Base-by-base conservation (phyloP, 2,797 vertebrate species). In the Trematomus bernacchii region DNA sequence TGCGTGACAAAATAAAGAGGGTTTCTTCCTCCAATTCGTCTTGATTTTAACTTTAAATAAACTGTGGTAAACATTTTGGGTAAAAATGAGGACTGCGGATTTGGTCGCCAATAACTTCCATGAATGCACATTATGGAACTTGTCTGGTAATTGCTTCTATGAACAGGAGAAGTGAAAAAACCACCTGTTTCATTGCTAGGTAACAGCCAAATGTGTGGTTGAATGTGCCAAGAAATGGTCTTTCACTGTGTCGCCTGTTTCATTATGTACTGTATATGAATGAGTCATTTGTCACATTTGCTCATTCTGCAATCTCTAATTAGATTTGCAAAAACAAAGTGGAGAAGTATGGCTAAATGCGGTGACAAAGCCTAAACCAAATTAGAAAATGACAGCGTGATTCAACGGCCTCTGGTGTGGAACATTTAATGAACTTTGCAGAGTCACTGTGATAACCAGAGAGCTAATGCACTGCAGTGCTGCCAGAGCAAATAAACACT, bases 371-470 rank as follows among this genome's bases (percentile, higher is more conserved):
- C 60, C 77, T 61, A 82, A 84, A 88, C 65, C 82, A 84, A 87
- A 92, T 89, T 83, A 88, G 77, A 85, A 92, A 91, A 89, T 86
- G 85, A 87, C 86, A 85, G 73, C 7, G 68, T 80, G 80, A 88
- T 85, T 91, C 84, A 82, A 85, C 87, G 71, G 83, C 84, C 79
- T 86, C 79, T 85, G 80, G 79, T 87, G 84, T 76, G 84, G 60
- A 84, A 80, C 80, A 89, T 75, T 87, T 90, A 92, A 92, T 90
- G 87, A 91, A 90, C 77, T 87, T 80, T 83, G 84, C 69, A 78
- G 71, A 88, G 85, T 66, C 62, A 51, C 60, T 79, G 79, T 73
- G 83, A 89, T 85, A 91, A 91, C 77, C 72, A 52, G 58, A 47
- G 54, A 82, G 66, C 69, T 71, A 46, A 80, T 76, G 75, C 67